Conservation (phyloP, 2,888 invertebrate genomes). For the Lissonota sp. region DNA sequence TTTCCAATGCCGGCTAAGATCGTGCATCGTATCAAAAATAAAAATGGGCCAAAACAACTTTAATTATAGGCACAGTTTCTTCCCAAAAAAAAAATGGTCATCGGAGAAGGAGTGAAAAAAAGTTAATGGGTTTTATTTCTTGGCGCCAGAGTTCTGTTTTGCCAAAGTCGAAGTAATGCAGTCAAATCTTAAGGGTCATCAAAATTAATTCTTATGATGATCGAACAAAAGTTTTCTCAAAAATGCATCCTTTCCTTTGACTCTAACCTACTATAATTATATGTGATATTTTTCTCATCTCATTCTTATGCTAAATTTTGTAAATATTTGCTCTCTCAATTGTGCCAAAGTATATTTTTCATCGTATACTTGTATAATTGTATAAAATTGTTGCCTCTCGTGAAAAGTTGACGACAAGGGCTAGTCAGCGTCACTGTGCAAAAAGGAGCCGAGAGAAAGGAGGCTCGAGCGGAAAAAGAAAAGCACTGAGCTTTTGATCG, state of each 20-base stretch:
- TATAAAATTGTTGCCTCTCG: conserved; percentile 21
- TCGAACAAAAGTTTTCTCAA: background rate
- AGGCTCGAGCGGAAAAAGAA: conserved; percentile 12
- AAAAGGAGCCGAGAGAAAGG: background rate
- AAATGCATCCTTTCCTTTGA: conserved; percentile 44
- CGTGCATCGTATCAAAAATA: no score
- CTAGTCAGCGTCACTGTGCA: no score
- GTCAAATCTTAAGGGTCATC: no score
- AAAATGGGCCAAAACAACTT: no score
- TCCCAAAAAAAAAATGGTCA: no score
- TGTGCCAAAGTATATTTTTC: conserved; percentile 27
- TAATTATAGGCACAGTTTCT: no score
- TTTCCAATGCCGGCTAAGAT: no score
- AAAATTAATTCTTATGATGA: background rate
- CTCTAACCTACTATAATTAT: conserved; percentile 13
- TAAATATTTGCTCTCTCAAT: conserved; percentile 27
- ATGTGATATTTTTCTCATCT: conserved; percentile 10
- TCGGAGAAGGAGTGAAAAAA: no score
- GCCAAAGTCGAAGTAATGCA: no score
- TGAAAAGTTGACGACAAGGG: no score
- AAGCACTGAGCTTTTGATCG: conserved; percentile 36
- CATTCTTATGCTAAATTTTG: conserved; percentile 13
- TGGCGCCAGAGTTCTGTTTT: no score
- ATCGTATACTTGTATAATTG: background rate
- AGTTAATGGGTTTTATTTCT: no score